Percentiles rank a stretch among this genome's conserved stretches.
phyloP scores from a whole-genome alignment of 2,797 vertebrate genomes.

The Crenichthys baileyi region DNA sequence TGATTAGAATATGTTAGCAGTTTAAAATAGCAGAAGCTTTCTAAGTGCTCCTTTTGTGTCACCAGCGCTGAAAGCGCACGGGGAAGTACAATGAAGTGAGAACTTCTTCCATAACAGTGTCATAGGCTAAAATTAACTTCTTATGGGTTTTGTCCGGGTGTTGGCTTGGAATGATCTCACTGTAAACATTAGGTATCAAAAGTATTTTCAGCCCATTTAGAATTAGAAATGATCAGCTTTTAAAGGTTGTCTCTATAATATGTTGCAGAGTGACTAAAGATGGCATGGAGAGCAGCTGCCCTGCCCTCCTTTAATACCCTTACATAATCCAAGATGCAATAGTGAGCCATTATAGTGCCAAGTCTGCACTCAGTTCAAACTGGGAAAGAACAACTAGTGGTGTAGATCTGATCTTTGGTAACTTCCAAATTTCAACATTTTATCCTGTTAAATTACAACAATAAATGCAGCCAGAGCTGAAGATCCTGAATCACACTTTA shows the following conservation, averaged over 20 bases:
- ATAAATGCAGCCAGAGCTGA: neutral
- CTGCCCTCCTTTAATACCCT: neutral
- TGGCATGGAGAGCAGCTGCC: neutral
- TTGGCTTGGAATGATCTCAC: neutral
- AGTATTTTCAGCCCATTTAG: neutral
- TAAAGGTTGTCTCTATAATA: too few relatives aligned
- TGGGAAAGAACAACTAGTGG: neutral
- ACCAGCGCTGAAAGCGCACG: neutral
- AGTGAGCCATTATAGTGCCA: neutral
- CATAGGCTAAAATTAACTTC: neutral
- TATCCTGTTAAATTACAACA: neutral
- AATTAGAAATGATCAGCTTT: neutral
- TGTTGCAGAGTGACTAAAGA: neutral
- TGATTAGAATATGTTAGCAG: neutral
- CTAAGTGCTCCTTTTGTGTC: neutral
- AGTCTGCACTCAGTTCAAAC: neutral
- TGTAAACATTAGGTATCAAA: neutral
- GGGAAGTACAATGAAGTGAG: neutral
- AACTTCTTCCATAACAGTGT: neutral
- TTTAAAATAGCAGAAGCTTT: constrained; percentile 5
- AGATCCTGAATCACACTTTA: too few relatives aligned
- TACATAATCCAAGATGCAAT: neutral
- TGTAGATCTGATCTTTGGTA: neutral
- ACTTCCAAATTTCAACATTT: neutral
- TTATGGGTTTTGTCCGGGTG: neutral